These are phyloP conservation scores for Ascidia mentula DNA, from an alignment of 23 tunicate species.

Conservation along the genomic window DNA sequence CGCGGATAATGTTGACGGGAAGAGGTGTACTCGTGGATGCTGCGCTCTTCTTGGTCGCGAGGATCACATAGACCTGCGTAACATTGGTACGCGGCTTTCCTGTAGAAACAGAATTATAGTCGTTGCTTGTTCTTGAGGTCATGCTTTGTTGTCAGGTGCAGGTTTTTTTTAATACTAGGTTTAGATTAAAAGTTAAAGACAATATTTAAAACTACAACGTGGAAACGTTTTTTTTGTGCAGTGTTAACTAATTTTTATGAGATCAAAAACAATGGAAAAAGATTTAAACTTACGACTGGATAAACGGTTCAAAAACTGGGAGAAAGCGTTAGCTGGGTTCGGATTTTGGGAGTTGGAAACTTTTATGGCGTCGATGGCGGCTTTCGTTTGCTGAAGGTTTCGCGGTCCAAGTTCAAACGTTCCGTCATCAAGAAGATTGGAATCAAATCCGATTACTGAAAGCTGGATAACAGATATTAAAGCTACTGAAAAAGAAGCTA, in stretches of 20 bases:
- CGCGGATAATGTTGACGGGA: background rate
- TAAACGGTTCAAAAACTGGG: background rate
- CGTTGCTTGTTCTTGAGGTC: background rate
- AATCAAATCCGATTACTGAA: background rate
- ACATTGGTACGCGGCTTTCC: background rate
- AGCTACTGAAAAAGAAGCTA: no score
- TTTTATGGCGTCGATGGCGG: background rate
- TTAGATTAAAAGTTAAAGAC: background rate
- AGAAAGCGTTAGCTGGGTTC: background rate
- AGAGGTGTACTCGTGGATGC: background rate
- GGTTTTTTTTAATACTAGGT: background rate
- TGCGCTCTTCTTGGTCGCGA: background rate
- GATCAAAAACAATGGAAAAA: background rate
- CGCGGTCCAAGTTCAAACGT: background rate
- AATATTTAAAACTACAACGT: background rate
- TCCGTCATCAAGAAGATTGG: slow-evolving; percentile 9
- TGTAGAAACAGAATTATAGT: background rate
- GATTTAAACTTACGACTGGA: background rate
- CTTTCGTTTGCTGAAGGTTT: background rate
- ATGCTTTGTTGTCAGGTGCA: background rate
- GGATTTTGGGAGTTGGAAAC: background rate
- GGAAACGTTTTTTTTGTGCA: background rate
- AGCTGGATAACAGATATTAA: no score
- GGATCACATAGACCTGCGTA: background rate
- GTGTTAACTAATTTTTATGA: background rate